Evolutionary conservation across 1,140 invertebrate species (phyloP), one percentile per base, ranked within the genome.

Genomic region (Ctenoplectra terminalis): DNA sequence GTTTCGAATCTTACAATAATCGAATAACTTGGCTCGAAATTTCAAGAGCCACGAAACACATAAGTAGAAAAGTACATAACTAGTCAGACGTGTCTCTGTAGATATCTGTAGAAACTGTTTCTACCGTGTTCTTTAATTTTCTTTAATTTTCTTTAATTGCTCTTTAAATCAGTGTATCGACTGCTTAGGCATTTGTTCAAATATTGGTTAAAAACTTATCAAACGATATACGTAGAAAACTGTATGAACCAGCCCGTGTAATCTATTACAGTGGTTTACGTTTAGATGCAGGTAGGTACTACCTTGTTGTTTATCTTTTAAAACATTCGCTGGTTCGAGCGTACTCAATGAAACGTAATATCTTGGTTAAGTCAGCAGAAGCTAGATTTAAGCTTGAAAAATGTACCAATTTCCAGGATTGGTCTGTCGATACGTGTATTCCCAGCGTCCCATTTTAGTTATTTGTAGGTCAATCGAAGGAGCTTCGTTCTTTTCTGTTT

Each of bases 391-490:
- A 23, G 29, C 66, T 75, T 15, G 31, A 70, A 60, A 79, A 61
- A 48, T 50, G 37, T 15, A 34, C 11, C 46, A 37, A 58, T 60
- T 48, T 15, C 8, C 37, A 4, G 23, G 8, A 71, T 50, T 79
- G 5, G 0, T 20, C 43, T 31, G 69, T 43, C 43, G 46, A 79
- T 50, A 61, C 54, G 17, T 20, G 15, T 26, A n/a, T 23, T 15
- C 4, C 17, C 34, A 15, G 20, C 43, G 56, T 72, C 23, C 34
- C 56, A 46, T 71, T 78, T 71, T 23, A 61, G 34, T 40, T 70
- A 79, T 72, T 79, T 79, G 43, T 52, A 61, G 56, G 67, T 79
- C 67, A 11, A 61, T 71, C 67, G 76, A 61, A 72, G 56, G 46
- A 13, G 29, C 2, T 8, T 48, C 17, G 31, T 34, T 56, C 64